A percentile compares a stretch with the other conserved stretches of the same genome.
Evolutionary conservation across 2,797 vertebrate genomes (phyloP).

Genomic region (Scleropages formosus): DNA sequence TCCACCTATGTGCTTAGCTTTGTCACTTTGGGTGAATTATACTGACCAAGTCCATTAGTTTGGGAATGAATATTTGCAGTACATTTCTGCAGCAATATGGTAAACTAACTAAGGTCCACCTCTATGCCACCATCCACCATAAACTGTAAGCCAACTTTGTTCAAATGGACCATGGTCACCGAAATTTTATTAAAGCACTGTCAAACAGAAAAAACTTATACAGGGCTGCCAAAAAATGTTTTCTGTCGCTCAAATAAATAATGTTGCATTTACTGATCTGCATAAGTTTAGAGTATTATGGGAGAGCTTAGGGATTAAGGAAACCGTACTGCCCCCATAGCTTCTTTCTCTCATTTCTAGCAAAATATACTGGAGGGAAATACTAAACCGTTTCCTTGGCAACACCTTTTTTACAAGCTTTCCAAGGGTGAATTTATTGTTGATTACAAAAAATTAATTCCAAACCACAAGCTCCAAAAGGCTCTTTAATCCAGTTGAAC

Average conservation of each 20-base stretch:
- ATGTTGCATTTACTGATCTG: background rate
- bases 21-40: too few relatives aligned
- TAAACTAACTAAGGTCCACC: too few relatives aligned
- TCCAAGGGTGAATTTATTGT: slow-evolving; percentile 29
- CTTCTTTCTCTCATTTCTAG: background rate
- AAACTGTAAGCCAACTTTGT: too few relatives aligned
- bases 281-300: background rate
- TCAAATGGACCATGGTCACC: too few relatives aligned
- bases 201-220: background rate
- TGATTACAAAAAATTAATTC: slow-evolving; percentile 30
- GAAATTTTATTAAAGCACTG: background rate
- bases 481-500: slow-evolving; percentile 23
- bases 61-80: too few relatives aligned
- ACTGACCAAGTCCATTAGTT: too few relatives aligned
- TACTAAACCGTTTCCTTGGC: slow-evolving; percentile 24
- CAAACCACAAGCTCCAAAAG: background rate
- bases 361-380: background rate
- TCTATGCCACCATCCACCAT: too few relatives aligned
- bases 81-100: too few relatives aligned
- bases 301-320: slow-evolving; percentile 1
- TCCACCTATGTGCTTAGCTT: too few relatives aligned
- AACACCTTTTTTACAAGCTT: slow-evolving; percentile 22
- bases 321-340: background rate
- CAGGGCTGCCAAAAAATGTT: background rate
- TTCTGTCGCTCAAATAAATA: background rate